Evolutionary conservation across 2,888 invertebrate genomes (phyloP).

Genomic region (Callimorpha dominula): DNA sequence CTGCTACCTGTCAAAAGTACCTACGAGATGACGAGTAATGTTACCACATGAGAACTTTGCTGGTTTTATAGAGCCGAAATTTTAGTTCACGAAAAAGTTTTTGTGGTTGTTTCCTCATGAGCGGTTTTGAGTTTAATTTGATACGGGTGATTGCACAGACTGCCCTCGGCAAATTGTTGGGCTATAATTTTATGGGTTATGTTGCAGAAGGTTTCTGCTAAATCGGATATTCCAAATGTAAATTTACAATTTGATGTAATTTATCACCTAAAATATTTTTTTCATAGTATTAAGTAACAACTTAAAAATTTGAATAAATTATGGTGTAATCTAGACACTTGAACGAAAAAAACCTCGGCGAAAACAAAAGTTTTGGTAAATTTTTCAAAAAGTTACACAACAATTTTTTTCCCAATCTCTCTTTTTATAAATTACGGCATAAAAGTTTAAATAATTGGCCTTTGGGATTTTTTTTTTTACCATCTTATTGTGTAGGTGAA

Average conservation of each 20-base stretch:
- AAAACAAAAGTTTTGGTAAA: too few relatives aligned
- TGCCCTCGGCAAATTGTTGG: slow-evolving; percentile 2
- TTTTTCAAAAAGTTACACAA: too few relatives aligned
- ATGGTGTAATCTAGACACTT: too few relatives aligned
- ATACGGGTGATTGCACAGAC: slow-evolving; percentile 17
- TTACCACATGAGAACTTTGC: slow-evolving; percentile 8
- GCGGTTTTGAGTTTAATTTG: slow-evolving; percentile 13
- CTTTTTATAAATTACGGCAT: too few relatives aligned
- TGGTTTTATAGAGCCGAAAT: slow-evolving; percentile 8
- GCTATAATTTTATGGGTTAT: background rate
- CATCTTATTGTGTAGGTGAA: too few relatives aligned
- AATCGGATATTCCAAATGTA: background rate
- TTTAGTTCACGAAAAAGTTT: slow-evolving; percentile 20
- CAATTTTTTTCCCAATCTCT: too few relatives aligned
- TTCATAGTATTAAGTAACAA: too few relatives aligned
- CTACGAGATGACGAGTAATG: slow-evolving; percentile 5
- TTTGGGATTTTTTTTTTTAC: too few relatives aligned
- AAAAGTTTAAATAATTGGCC: too few relatives aligned
- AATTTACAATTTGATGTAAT: background rate
- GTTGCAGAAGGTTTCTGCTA: background rate
- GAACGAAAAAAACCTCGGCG: too few relatives aligned
- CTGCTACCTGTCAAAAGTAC: slow-evolving; percentile 12
- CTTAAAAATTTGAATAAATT: too few relatives aligned
- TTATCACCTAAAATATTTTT: too few relatives aligned
- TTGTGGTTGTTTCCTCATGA: slow-evolving; percentile 19